Evolutionary conservation across 2,797 vertebrate species (phyloP).

Genomic region (Aythya fuligula): DNA sequence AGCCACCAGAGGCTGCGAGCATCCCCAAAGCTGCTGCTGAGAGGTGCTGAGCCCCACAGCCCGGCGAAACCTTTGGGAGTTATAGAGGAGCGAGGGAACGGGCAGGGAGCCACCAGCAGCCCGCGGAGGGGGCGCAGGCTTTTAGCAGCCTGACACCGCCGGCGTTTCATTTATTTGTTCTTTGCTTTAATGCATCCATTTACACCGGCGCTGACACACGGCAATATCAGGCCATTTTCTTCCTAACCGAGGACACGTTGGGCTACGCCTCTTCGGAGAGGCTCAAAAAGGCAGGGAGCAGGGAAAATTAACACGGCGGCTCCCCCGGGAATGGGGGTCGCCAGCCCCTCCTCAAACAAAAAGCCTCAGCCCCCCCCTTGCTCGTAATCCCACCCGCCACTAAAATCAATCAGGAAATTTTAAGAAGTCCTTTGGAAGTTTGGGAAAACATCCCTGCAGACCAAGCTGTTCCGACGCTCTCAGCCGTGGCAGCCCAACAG

Average conservation of each 20-base stretch:
- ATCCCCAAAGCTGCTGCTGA: background rate
- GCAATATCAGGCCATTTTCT: background rate
- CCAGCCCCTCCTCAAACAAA: background rate
- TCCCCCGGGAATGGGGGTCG: accelerated
- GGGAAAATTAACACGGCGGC: background rate
- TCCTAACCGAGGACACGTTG: background rate
- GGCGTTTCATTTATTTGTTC: background rate
- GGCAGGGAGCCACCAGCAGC: background rate
- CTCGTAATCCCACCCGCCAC: background rate
- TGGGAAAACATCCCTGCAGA: background rate
- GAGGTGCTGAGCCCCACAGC: background rate
- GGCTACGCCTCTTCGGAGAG: accelerated
- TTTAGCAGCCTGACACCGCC: accelerated
- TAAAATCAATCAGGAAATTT: accelerated
- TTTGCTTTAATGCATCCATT: background rate
- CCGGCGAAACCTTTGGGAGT: background rate
- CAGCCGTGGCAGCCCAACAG: background rate
- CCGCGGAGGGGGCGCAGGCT: accelerated
- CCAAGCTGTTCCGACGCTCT: background rate
- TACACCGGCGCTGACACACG: background rate
- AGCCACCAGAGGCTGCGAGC: background rate
- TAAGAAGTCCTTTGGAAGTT: background rate
- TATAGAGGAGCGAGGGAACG: accelerated
- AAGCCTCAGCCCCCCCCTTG: background rate
- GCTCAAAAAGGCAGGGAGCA: background rate